Base-by-base conservation (phyloP, 2,113 vertebrate genomes). In the Osmerus mordax region DNA sequence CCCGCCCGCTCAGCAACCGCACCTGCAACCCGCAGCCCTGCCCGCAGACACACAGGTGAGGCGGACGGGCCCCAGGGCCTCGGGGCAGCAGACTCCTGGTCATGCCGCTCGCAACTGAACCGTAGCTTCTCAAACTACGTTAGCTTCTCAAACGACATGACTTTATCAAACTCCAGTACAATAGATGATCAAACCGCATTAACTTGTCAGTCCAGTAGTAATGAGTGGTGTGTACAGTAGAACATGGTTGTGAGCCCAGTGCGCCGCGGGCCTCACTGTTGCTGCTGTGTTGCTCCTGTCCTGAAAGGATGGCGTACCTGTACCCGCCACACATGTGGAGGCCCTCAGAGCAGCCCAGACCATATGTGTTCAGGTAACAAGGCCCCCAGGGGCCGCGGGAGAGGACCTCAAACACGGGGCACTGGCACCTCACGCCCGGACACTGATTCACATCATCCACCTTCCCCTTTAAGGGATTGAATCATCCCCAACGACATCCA, bases 21-120 rank as follows among this genome's bases (percentile, higher is more conserved):
- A 93, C 95, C 0, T 99, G 97, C 82, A 96, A 92, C 71, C 83
- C 41, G 9, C 96, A 99, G 0, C 62, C 81, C 0, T 99, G 97
- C 76, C 97, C 96, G 0, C 91, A 93, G 65, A 93, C 84, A 55
- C 94, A 90, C 87, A 92, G 94, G 96, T 98, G 87, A 80, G 71
- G 28, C 25, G n/a, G 28, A 7, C 58, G 28, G 12, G 4, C 25
- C 29, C 6, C 11, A 41, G 14, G 14, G 41, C 41, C 41, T 47
- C 41, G 7, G 41, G 7, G 41, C 9, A 7, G 41, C 41, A 9
- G 41, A 47, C 41, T 12, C 41, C 41, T 47, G 41, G 7, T 47
- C 41, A 47, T 47, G 41, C 41, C 7, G 41, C 12, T 47, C 9
- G 0, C 0, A 47, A 47, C 41, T 47, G 41, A 47, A 47, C 41